Conservation (phyloP, 35 echinoderm and acorn worm genomes). For the Heliocidaris tuberculata region DNA sequence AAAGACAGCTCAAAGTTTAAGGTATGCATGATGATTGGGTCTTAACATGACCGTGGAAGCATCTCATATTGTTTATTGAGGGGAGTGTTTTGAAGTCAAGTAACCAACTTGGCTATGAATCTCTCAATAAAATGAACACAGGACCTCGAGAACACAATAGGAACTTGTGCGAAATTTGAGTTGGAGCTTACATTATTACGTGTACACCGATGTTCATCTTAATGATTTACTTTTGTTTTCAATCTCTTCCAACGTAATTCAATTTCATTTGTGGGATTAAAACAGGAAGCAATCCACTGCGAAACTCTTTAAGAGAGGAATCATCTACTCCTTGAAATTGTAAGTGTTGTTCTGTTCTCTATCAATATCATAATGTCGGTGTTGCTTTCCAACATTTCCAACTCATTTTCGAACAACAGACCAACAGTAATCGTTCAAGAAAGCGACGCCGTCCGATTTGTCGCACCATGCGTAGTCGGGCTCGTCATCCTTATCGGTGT, state of each 20-base stretch:
- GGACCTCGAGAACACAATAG: not conserved
- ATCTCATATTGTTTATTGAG: not conserved
- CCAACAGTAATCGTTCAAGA: not conserved
- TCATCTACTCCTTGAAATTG: no score
- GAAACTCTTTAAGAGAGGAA: no score
- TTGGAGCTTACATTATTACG: no score
- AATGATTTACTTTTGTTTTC: not conserved
- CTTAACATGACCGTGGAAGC: not conserved
- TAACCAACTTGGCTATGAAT: not conserved
- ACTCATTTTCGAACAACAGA: not conserved
- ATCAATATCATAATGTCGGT: not conserved
- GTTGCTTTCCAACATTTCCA: conserved; percentile 15
- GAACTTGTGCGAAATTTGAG: no score
- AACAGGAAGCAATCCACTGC: no score
- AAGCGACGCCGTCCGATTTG: not conserved
- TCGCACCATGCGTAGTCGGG: conserved; percentile 35
- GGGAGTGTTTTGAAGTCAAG: not conserved
- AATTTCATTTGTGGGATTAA: not conserved
- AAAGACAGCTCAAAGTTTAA: not conserved
- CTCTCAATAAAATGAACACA: not conserved
- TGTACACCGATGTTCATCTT: no score
- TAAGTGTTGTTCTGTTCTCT: not conserved
- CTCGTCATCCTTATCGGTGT: conserved; percentile 25
- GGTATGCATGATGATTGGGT: no score
- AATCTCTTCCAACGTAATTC: not conserved